These are phyloP conservation scores for Oxygymnocypris stewartii DNA, from an alignment of 2,113 vertebrate species.

Conservation along the genomic window DNA sequence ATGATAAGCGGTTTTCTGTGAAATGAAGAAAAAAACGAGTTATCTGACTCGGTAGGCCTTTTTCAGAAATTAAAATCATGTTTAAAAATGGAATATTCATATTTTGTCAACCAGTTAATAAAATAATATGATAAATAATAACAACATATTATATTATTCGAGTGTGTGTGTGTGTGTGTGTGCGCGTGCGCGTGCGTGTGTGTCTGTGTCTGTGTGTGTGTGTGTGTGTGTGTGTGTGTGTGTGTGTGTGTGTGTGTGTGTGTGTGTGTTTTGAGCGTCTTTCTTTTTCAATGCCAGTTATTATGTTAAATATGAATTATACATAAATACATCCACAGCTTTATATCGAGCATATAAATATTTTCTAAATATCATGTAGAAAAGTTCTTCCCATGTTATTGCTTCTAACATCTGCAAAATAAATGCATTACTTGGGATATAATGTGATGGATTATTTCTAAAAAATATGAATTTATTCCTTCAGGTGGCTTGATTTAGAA, in stretches of 20 bases:
- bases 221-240: neutral
- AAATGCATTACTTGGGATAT: neutral
- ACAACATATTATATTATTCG: neutral
- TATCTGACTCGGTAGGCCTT: neutral
- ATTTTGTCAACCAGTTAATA: neutral
- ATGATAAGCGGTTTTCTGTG: neutral
- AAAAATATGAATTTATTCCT: neutral
- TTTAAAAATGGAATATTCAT: neutral
- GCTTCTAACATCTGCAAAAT: neutral
- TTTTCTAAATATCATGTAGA: neutral
- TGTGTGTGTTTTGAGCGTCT: neutral
- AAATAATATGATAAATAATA: neutral
- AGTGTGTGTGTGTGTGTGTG: neutral
- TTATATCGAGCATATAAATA: neutral
- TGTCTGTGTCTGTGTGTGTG: neutral
- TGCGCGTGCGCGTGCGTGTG: too few species aligned
- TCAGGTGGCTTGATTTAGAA: neutral
- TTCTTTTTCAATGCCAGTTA: neutral
- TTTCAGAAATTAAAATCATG: neutral
- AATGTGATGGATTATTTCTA: neutral
- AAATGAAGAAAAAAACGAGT: neutral
- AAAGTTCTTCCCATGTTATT: neutral
- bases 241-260: neutral
- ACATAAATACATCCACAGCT: neutral
- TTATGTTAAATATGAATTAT: neutral